A percentile compares a stretch with the other conserved stretches of the same genome.
phyloP scores from a whole-genome alignment of 2,888 invertebrate species.

The Merodon equestris region DNA sequence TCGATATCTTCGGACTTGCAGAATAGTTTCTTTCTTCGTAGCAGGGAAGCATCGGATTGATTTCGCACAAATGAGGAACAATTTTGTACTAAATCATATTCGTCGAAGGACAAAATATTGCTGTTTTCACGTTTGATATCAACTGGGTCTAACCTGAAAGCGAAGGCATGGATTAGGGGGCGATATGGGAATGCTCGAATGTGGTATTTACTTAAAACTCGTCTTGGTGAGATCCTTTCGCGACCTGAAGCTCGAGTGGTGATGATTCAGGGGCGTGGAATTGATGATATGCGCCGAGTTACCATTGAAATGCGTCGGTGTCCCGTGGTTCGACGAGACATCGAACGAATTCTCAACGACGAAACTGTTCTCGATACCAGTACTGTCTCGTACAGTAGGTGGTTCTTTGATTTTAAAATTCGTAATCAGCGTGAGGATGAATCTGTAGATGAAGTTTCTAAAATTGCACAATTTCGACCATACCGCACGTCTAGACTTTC shows the following conservation, averaged over 20 bases:
- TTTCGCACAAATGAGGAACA: conserved; percentile 68
- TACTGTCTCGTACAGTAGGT: conserved; percentile 62
- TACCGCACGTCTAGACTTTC: conserved; percentile 74
- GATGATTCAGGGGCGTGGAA: conserved; percentile 77
- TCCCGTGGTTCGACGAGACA: conserved; percentile 71
- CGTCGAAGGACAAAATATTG: conserved; percentile 70
- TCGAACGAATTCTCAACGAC: conserved; percentile 71
- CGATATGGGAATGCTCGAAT: background rate
- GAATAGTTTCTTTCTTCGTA: conserved; percentile 76
- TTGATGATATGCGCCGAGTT: conserved; percentile 73
- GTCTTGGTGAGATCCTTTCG: conserved; percentile 74
- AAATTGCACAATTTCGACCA: conserved; percentile 78
- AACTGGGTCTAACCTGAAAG: conserved; percentile 66
- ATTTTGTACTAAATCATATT: conserved; percentile 68
- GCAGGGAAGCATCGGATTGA: conserved; percentile 73
- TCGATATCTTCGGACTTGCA: conserved; percentile 74
- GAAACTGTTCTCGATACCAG: conserved; percentile 69
- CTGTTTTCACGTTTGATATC: conserved; percentile 63
- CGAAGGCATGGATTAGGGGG: too few relatives aligned
- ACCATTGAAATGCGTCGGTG: conserved; percentile 71
- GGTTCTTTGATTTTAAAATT: conserved; percentile 72
- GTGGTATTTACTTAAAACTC: conserved; percentile 70
- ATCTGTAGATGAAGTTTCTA: conserved; percentile 72
- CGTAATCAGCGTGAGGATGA: conserved; percentile 72
- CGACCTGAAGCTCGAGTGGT: conserved; percentile 72